phyloP scores from a whole-genome alignment of 2,888 invertebrate genomes.

The Dryobota labecula region DNA sequence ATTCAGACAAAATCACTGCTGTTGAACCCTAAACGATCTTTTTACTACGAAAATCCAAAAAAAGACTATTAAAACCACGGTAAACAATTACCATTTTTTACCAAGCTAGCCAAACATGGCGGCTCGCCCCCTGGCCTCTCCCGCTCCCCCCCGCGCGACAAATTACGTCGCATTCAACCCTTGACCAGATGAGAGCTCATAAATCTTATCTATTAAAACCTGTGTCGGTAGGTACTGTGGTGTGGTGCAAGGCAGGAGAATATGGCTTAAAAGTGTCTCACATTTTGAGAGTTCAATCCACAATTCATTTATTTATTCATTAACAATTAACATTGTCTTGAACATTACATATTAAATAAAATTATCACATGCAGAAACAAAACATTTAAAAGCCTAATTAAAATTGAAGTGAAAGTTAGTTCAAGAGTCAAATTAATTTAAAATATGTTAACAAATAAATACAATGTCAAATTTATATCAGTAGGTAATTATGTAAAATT shows the following conservation, averaged over 20 bases:
- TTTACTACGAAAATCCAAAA: slow-evolving; percentile 48
- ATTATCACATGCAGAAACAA: too few relatives aligned
- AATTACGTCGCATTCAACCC: slow-evolving; percentile 80
- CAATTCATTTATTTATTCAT: too few relatives aligned
- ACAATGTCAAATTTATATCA: too few relatives aligned
- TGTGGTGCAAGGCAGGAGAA: slow-evolving; percentile 49
- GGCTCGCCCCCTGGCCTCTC: slow-evolving; percentile 61
- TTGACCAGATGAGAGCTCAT: slow-evolving; percentile 85
- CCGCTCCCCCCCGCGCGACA: slow-evolving; percentile 76
- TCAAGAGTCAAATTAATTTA: too few relatives aligned
- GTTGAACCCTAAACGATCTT: slow-evolving; percentile 33
- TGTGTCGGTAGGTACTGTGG: slow-evolving; percentile 60
- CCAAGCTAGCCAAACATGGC: slow-evolving; percentile 63
- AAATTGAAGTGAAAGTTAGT: too few relatives aligned
- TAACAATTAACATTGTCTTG: too few relatives aligned
- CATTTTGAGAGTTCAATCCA: too few relatives aligned
- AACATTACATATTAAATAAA: too few relatives aligned
- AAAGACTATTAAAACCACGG: slow-evolving; percentile 60
- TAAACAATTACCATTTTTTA: slow-evolving; percentile 65
- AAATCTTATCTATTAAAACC: slow-evolving; percentile 86
- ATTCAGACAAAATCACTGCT: slow-evolving; percentile 40
- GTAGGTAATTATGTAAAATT: too few relatives aligned
- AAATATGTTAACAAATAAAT: too few relatives aligned
- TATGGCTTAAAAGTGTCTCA: too few relatives aligned
- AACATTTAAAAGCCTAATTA: too few relatives aligned